Percentiles rank a stretch among this genome's conserved stretches.
These are phyloP conservation scores for Myotis lucifugus DNA, from an alignment of 2,113 vertebrate genomes.

Conservation along the genomic window DNA sequence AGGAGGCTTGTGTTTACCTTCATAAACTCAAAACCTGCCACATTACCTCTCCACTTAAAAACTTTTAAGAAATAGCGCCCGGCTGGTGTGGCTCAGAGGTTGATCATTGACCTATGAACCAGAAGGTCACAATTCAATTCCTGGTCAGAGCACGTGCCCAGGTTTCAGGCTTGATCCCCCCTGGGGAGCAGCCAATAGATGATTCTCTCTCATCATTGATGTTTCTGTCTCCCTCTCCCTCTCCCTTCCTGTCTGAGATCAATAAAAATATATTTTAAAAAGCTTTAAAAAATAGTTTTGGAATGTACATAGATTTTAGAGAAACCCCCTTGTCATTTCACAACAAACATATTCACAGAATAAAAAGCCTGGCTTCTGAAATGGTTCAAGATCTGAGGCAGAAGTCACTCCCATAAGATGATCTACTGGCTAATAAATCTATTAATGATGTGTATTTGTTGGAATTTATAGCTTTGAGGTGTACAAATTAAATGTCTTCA, in stretches of 20 bases:
- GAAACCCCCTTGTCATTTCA: background rate
- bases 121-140: too few relatives aligned
- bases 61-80: background rate
- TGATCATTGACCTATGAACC: too few relatives aligned
- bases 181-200: too few relatives aligned
- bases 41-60: background rate
- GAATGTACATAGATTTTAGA: background rate
- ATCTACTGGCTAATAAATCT: background rate
- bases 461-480: background rate
- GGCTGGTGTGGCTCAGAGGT: too few relatives aligned
- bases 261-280: background rate
- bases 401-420: background rate
- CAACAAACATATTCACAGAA: slow-evolving; percentile 3
- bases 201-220: too few relatives aligned
- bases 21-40: background rate
- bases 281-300: slow-evolving; percentile 28
- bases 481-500: background rate
- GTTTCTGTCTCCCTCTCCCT: too few relatives aligned
- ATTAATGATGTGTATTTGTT: background rate
- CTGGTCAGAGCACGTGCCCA: too few relatives aligned
- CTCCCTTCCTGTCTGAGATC: too few relatives aligned
- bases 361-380: background rate
- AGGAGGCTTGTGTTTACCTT: background rate
- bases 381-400: background rate
- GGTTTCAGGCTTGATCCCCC: too few relatives aligned